phyloP scores from a whole-genome alignment of 2,113 vertebrate species.

The Barnardius zonarius region DNA sequence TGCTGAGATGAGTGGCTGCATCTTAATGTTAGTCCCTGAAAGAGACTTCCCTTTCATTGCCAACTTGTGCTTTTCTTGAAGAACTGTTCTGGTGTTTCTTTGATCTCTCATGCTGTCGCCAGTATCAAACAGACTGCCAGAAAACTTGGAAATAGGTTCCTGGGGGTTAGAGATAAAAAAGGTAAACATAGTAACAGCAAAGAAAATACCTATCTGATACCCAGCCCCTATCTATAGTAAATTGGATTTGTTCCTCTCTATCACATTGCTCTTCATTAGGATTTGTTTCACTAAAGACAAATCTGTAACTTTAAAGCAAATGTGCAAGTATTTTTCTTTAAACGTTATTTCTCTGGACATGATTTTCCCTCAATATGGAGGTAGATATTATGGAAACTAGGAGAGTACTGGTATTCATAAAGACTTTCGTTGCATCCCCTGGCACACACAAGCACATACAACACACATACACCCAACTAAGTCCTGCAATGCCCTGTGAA shows the following conservation, averaged over 20 bases:
- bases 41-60: constrained; percentile 30
- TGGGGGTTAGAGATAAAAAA: constrained; percentile 40
- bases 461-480: background rate
- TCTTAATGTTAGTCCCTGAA: constrained; percentile 27
- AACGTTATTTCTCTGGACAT: background rate
- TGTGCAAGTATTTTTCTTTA: background rate
- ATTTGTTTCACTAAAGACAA: background rate
- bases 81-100: constrained; percentile 29
- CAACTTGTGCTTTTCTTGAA: constrained; percentile 62
- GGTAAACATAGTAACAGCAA: background rate
- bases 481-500: background rate
- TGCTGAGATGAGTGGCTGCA: background rate
- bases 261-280: background rate
- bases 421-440: background rate
- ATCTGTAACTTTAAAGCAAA: background rate
- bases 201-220: background rate
- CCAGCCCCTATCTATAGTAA: accelerated
- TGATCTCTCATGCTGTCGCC: background rate
- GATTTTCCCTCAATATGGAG: background rate
- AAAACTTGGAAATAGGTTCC: constrained; percentile 68
- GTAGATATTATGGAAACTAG: background rate
- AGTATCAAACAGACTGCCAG: constrained; percentile 55
- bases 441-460: background rate
- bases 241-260: background rate
- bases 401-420: background rate